Evolutionary conservation across 2,888 invertebrate genomes (phyloP).

Genomic region (Trachelus troglodyta): DNA sequence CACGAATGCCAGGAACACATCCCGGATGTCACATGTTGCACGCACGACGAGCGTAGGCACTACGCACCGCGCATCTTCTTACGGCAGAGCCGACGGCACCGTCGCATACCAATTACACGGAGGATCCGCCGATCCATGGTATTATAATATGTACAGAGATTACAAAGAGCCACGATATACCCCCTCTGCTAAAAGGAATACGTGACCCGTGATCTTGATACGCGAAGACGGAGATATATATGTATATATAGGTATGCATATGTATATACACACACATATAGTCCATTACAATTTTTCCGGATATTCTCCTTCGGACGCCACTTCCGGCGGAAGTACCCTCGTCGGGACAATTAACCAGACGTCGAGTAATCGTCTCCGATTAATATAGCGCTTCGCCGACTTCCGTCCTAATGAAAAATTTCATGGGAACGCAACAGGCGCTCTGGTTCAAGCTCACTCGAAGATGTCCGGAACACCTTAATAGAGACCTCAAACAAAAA

Average conservation of each 20-base stretch:
- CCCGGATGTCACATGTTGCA: slow-evolving; percentile 27
- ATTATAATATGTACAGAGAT: no score
- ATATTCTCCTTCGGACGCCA: slow-evolving; percentile 8
- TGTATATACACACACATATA: no score
- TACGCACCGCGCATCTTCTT: slow-evolving; percentile 2
- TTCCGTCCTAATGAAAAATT: no score
- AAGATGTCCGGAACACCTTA: no score
- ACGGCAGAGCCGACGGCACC: background rate
- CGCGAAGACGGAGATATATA: no score
- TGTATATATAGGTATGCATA: no score
- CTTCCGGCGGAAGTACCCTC: slow-evolving; percentile 27
- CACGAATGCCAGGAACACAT: slow-evolving; percentile 17
- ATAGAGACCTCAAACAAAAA: no score
- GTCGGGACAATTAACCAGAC: slow-evolving; percentile 15
- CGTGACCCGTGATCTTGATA: no score
- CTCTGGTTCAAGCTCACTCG: no score
- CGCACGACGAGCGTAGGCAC: slow-evolving; percentile 6
- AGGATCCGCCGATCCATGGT: background rate
- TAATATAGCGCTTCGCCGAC: slow-evolving; percentile 15
- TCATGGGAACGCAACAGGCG: no score
- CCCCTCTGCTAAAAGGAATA: no score
- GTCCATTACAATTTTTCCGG: slow-evolving; percentile 8
- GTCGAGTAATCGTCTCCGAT: slow-evolving; percentile 22
- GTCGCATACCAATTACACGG: background rate
- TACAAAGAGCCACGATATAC: no score